Percentiles rank a stretch among this genome's conserved stretches.
These are phyloP conservation scores for Palaemon carinicauda DNA, from an alignment of 1,140 invertebrate genomes.

Conservation along the genomic window DNA sequence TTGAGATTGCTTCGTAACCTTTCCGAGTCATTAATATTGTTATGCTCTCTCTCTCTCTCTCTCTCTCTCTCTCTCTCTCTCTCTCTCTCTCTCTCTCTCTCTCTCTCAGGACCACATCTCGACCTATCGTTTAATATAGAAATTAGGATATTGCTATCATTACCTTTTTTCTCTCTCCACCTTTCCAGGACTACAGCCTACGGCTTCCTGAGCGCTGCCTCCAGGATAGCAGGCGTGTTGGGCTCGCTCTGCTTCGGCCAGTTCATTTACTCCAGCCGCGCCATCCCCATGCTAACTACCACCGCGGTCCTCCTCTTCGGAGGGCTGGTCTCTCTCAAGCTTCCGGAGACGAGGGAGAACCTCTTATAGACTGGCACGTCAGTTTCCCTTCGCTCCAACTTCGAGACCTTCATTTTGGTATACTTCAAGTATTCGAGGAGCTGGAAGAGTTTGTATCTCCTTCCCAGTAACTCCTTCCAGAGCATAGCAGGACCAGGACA, in stretches of 20 bases:
- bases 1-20: too few species aligned
- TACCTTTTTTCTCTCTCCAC: conserved; percentile 27
- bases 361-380: conserved; percentile 59
- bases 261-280: conserved; percentile 65
- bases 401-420: background rate
- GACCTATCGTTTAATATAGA: too few species aligned
- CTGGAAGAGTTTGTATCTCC: background rate
- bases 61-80: background rate
- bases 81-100: too few species aligned
- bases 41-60: background rate
- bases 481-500: too few species aligned
- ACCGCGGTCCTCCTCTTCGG: conserved; percentile 65
- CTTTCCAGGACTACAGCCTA: conserved; percentile 67
- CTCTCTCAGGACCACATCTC: too few species aligned
- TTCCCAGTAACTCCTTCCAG: background rate
- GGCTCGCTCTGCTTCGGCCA: conserved; percentile 67
- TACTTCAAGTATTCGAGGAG: background rate
- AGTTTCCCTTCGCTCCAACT: background rate
- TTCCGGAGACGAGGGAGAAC: conserved; percentile 65
- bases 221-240: conserved; percentile 66
- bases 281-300: conserved; percentile 67
- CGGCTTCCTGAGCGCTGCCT: conserved; percentile 65
- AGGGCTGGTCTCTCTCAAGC: conserved; percentile 64
- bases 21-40: too few species aligned
- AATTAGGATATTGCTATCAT: conserved; percentile 31